A percentile compares a stretch with the other conserved stretches of the same genome.
These are phyloP conservation scores for Drosophila pseudotalamancana DNA, from an alignment of 2,888 invertebrate genomes.

Conservation along the genomic window DNA sequence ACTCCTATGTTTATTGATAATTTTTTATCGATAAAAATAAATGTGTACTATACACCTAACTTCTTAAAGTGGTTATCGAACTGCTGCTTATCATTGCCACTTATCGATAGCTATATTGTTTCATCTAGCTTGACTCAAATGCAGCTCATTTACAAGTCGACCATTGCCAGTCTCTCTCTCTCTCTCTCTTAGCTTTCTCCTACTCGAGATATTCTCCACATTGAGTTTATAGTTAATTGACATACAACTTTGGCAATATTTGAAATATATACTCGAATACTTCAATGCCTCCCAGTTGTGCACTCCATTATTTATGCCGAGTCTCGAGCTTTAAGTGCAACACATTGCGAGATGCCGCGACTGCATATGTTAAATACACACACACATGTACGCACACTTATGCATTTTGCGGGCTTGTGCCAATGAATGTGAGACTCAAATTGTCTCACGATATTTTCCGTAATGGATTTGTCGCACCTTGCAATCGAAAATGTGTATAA, in stretches of 20 bases:
- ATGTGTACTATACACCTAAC: too few relatives aligned
- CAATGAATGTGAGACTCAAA: slow-evolving; percentile 55
- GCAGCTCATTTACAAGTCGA: slow-evolving; percentile 31
- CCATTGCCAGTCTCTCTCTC: neutral
- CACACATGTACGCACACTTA: slow-evolving; percentile 11
- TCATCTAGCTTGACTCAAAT: too few relatives aligned
- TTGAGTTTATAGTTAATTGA: slow-evolving; percentile 54
- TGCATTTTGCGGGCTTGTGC: slow-evolving; percentile 28
- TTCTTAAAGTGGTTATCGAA: too few relatives aligned
- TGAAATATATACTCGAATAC: slow-evolving; percentile 43
- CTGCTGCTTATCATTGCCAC: too few relatives aligned
- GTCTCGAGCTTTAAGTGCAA: slow-evolving; percentile 43
- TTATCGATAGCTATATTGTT: too few relatives aligned
- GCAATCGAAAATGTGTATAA: slow-evolving; percentile 17
- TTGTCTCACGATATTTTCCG: slow-evolving; percentile 51
- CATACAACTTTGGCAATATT: slow-evolving; percentile 49
- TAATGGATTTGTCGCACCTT: slow-evolving; percentile 36
- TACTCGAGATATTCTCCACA: slow-evolving; percentile 8
- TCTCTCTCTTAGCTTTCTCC: neutral
- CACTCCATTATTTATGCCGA: slow-evolving; percentile 33
- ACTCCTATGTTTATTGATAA: too few relatives aligned
- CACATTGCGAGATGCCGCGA: slow-evolving; percentile 42
- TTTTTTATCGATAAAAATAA: too few relatives aligned
- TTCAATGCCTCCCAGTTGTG: neutral
- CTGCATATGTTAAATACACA: slow-evolving; percentile 35